These are phyloP conservation scores for Stenodema calcarata DNA, from an alignment of 2,888 invertebrate species.

Conservation along the genomic window DNA sequence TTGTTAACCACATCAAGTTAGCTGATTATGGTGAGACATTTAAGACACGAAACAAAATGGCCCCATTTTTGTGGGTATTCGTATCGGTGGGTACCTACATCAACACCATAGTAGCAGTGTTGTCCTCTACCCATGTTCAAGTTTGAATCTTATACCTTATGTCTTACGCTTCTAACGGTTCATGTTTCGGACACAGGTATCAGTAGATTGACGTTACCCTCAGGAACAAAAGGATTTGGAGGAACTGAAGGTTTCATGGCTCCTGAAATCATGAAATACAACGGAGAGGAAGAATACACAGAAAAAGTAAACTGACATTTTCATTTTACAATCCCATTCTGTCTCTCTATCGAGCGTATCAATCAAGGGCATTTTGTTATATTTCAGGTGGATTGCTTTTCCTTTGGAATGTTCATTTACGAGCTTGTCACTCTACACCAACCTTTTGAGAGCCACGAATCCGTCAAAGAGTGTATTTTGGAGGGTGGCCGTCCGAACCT, in stretches of 20 bases:
- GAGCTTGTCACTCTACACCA: slow-evolving; percentile 91
- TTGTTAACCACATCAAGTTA: slow-evolving; percentile 84
- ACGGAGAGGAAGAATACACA: slow-evolving; percentile 98
- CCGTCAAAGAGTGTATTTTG: slow-evolving; percentile 93
- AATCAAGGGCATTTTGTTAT: neutral
- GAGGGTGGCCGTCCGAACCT: slow-evolving; percentile 93
- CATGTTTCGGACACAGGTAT: slow-evolving; percentile 67
- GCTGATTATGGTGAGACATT: slow-evolving; percentile 85
- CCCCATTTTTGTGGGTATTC: too few species aligned
- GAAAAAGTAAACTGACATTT: slow-evolving; percentile 90
- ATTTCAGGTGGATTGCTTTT: slow-evolving; percentile 91
- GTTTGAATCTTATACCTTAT: too few species aligned
- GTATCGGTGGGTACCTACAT: too few species aligned
- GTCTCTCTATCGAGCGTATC: neutral
- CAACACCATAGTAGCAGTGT: too few species aligned
- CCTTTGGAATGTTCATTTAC: slow-evolving; percentile 98
- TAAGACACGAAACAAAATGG: too few species aligned
- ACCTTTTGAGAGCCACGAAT: slow-evolving; percentile 96
- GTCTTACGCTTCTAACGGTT: neutral
- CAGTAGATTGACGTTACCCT: slow-evolving; percentile 84
- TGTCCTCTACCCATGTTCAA: too few species aligned
- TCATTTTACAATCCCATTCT: neutral
- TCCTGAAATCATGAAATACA: slow-evolving; percentile 96
- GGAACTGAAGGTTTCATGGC: slow-evolving; percentile 99
- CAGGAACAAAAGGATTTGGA: slow-evolving; percentile 95